phyloP scores from a whole-genome alignment of 2,888 invertebrate species.

The Alitta virens region DNA sequence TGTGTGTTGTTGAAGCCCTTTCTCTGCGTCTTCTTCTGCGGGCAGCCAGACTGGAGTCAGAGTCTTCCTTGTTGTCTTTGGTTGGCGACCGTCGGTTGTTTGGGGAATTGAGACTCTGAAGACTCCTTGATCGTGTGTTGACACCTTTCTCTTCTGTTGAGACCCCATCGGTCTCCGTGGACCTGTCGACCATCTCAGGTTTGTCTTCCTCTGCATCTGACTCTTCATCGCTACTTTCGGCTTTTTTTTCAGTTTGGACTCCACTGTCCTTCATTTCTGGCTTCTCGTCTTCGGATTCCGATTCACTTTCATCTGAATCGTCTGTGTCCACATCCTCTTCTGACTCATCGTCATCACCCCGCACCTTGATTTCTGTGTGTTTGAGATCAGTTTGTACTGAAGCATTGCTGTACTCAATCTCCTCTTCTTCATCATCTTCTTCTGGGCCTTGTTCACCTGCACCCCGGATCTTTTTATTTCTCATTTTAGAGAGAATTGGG shows the following conservation, averaged over 20 bases:
- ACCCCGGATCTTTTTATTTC: slow-evolving; percentile 20
- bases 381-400: slow-evolving; percentile 33
- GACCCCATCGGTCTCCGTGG: slow-evolving; percentile 27
- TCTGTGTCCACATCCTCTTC: slow-evolving; percentile 1
- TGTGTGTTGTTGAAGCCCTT: slow-evolving; percentile 18
- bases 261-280: not conserved
- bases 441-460: not conserved
- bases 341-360: not conserved
- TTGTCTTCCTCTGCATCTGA: slow-evolving; percentile 11
- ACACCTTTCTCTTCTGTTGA: slow-evolving; percentile 49
- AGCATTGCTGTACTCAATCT: slow-evolving; percentile 25
- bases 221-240: slow-evolving; percentile 32
- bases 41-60: slow-evolving; percentile 19
- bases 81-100: not conserved
- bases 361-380: slow-evolving; percentile 19
- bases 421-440: slow-evolving; percentile 22
- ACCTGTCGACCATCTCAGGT: slow-evolving; percentile 24
- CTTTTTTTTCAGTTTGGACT: slow-evolving; percentile 5
- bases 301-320: slow-evolving; percentile 21
- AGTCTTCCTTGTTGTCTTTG: slow-evolving; percentile 5
- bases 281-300: slow-evolving; percentile 16
- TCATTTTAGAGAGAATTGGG: slow-evolving; percentile 34
- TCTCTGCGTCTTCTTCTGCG: slow-evolving; percentile 24
- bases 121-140: slow-evolving; percentile 34
- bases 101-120: slow-evolving; percentile 28